Base-by-base conservation (phyloP, 1,140 invertebrate genomes). In the Riptortus pedestris region DNA sequence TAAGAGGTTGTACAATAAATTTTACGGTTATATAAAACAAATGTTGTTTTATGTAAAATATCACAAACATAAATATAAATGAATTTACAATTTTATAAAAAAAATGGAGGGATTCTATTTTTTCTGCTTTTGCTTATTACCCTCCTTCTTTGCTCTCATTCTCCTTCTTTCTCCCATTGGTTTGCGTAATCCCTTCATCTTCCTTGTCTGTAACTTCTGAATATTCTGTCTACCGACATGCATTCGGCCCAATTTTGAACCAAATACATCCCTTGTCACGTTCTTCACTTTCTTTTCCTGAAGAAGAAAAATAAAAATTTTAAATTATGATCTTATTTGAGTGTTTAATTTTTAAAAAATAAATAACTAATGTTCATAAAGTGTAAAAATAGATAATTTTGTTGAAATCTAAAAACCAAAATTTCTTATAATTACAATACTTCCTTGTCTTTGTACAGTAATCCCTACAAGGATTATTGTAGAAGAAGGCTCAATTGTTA, bases 171-270 rank as follows among this genome's bases (percentile, higher is more conserved):
- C 55, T 18, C 2, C 26, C 2, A 27, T 16, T 18, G 60, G 24
- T 48, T 88, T 91, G 68, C 84, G 86, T 16, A 97, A 77, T 51
- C 90, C 94, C 76, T 96, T 96, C 83, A 97, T 88, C 75, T 96
- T 96, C 63, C 93, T 82, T 16, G 91, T 93, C 74, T 96, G 92
- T 67, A 99, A 79, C 68, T 83, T 87, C 24, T 81, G 77, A 16
- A 96, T 81, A 72, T 95, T 85, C 72, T 98, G 95, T 73, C 85
- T 84, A 59, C 89, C 87, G 79, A 99, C 83, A 75, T 99, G 96
- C 63, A 99, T 84, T 62, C 91, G 84, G 59, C 93, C 96, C 71
- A 92, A 79, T 70, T 87, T 92, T 7, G 87, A 87, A 64, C 95
- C 94, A 74, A 99, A 86, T 11, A 78, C 80, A 79, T 98, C 90